Evolutionary conservation across 2,113 vertebrate genomes (phyloP), one percentile per base, ranked within the genome.

Genomic region (Callionymus lyra): DNA sequence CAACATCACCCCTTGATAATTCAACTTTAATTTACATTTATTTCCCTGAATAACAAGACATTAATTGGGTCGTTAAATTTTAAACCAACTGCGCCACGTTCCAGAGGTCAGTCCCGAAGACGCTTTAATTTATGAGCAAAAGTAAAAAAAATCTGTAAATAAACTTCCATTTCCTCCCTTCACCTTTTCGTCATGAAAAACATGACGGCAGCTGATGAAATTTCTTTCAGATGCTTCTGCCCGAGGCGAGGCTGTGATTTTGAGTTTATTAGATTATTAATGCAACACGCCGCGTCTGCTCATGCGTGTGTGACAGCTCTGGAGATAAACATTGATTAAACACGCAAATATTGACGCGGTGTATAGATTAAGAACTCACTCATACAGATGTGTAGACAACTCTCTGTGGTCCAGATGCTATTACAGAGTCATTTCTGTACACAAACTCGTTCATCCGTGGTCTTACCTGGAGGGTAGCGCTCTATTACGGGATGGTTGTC

Each of bases 401-500:
- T 41, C 38, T 2, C n/a, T 41, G 34, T 27, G 21, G 21, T 27
- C 21, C 21, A 27, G 21, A 27, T 8, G 21, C 21, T 27, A 5
- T 8, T 27, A 27, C 8, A 8, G 4, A 4, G 8, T 27, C 21
- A 27, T 27, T 8, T 27, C 4, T 27, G 14, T 27, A 4, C 31
- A 16, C 41, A 16, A 2, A 6, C 9, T 58, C 16, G 21, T 34
- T 52, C 21, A 32, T 38, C 39, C 4, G 46, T 17, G 37, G 49
- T 51, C 77, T 83, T 84, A 93, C 93, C 92, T 93, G 91, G 88
- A 2, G 93, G 93, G 65, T 91, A 94, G 36, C 92, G 87, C 68
- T 97, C 92, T 41, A 94, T 94, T 80, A 95, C 84, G 1, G 93
- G 90, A 86, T 93, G 90, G 84, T 89, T 94, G 87, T 95, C 91